Conservation (phyloP, 2,888 invertebrate species). For the Hirtodrosophila alboralis region DNA sequence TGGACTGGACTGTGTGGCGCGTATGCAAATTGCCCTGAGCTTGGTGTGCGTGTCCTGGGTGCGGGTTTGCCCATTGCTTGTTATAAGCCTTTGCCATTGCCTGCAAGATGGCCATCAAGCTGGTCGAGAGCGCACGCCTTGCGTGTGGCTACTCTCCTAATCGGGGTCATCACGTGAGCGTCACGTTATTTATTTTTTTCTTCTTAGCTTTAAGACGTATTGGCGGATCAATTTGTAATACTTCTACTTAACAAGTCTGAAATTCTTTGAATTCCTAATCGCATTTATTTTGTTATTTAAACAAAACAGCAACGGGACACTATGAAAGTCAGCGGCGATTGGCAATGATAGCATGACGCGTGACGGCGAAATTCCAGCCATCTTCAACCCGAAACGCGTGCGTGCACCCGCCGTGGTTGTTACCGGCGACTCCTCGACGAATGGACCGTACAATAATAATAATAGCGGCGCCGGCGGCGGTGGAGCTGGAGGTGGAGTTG, state of each 20-base stretch:
- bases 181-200: conserved; percentile 36
- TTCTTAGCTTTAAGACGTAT: background rate
- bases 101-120: conserved; percentile 48
- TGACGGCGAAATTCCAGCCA: conserved; percentile 91
- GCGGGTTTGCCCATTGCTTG: conserved; percentile 56
- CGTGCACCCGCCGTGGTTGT: conserved; percentile 89
- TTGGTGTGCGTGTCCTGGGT: conserved; percentile 51
- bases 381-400: conserved; percentile 90
- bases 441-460: conserved; percentile 83
- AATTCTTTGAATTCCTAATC: background rate
- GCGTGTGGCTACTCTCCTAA: conserved; percentile 52
- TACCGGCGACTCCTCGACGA: conserved; percentile 86
- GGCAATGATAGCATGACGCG: conserved; percentile 86
- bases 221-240: no score
- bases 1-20: conserved; percentile 28
- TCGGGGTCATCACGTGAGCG: conserved; percentile 59
- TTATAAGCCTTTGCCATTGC: conserved; percentile 39
- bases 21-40: conserved; percentile 52
- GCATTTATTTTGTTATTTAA: conserved; percentile 2
- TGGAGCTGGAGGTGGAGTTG: conserved; percentile 12
- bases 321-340: conserved; percentile 34
- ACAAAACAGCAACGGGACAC: conserved; percentile 23
- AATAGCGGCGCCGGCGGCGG: conserved; percentile 24
- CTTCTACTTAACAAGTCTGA: no score
- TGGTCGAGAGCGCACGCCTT: conserved; percentile 31